Conservation (phyloP, 1,140 invertebrate species). For the Drosophila biarmipes region DNA sequence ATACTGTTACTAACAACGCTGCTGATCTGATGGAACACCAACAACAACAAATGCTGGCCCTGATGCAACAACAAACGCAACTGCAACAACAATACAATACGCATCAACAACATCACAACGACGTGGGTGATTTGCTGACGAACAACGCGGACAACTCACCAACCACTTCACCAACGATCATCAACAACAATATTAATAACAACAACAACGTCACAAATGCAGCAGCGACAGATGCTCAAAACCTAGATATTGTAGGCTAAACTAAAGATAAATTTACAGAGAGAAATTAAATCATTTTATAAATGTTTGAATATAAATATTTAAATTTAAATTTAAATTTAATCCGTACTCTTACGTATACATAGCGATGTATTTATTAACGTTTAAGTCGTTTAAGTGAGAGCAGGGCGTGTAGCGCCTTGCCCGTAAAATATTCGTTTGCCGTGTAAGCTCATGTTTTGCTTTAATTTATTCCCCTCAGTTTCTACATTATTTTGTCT, state of each 20-base stretch:
- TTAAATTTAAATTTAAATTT: constrained; percentile 49
- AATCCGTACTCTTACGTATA: constrained; percentile 46
- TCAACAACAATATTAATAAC: constrained; percentile 54
- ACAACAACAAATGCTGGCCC: constrained; percentile 78
- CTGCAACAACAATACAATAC: constrained; percentile 79
- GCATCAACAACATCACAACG: constrained; percentile 61
- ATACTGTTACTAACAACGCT: constrained; percentile 80
- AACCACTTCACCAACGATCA: constrained; percentile 49
- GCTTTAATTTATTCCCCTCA: constrained; percentile 13
- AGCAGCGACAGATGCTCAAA: constrained; percentile 84
- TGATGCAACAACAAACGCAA: constrained; percentile 82
- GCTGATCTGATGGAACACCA: constrained; percentile 64
- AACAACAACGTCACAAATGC: constrained; percentile 46
- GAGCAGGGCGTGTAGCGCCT: constrained; percentile 43
- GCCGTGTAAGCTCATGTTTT: constrained; percentile 30
- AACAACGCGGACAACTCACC: constrained; percentile 40
- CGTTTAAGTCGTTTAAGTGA: constrained; percentile 44
- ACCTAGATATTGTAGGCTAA: constrained; percentile 84
- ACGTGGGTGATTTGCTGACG: constrained; percentile 48
- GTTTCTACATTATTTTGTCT: constrained; percentile 38
- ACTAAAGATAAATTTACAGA: constrained; percentile 53
- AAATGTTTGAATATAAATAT: constrained; percentile 71
- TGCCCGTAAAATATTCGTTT: constrained; percentile 44
- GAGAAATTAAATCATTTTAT: constrained; percentile 59
- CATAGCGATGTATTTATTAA: constrained; percentile 54